Percentiles rank a stretch among this genome's conserved stretches.
phyloP scores from a whole-genome alignment of 1,140 invertebrate species.

The Battus philenor region DNA sequence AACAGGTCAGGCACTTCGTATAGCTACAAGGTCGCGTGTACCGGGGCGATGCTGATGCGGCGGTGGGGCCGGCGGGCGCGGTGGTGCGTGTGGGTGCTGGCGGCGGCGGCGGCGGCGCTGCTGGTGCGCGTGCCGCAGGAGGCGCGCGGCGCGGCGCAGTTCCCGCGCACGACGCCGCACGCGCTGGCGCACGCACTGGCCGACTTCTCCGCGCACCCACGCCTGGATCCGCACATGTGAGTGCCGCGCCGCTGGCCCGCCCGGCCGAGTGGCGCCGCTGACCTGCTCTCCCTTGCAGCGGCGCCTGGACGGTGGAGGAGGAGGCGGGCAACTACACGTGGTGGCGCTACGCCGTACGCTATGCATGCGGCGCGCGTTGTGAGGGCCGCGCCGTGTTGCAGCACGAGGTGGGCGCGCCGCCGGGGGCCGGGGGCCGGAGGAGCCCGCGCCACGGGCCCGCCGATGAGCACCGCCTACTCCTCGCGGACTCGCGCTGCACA shows the following conservation, averaged over 20 bases:
- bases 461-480: slow-evolving; percentile 19
- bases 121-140: slow-evolving; percentile 20
- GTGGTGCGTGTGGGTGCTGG: neutral
- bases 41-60: neutral
- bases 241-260: no score
- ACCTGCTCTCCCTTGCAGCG: slow-evolving; percentile 19
- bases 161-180: slow-evolving; percentile 15
- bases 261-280: neutral
- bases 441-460: slow-evolving; percentile 9
- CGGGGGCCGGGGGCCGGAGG: neutral
- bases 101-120: slow-evolving; percentile 7
- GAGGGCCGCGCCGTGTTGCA: slow-evolving; percentile 27
- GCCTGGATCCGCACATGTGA: slow-evolving; percentile 18
- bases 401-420: slow-evolving; percentile 4
- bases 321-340: slow-evolving; percentile 42
- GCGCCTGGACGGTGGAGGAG: slow-evolving; percentile 38
- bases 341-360: slow-evolving; percentile 45
- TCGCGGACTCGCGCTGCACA: slow-evolving; percentile 26
- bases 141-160: slow-evolving; percentile 11
- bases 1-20: no score
- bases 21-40: no score
- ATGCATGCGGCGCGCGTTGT: slow-evolving; percentile 48
- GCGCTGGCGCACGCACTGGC: slow-evolving; percentile 40
- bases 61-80: neutral
- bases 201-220: slow-evolving; percentile 37